Evolutionary conservation across 2,797 vertebrate species (phyloP), one percentile per base, ranked within the genome.

Genomic region (Anabas testudineus): DNA sequence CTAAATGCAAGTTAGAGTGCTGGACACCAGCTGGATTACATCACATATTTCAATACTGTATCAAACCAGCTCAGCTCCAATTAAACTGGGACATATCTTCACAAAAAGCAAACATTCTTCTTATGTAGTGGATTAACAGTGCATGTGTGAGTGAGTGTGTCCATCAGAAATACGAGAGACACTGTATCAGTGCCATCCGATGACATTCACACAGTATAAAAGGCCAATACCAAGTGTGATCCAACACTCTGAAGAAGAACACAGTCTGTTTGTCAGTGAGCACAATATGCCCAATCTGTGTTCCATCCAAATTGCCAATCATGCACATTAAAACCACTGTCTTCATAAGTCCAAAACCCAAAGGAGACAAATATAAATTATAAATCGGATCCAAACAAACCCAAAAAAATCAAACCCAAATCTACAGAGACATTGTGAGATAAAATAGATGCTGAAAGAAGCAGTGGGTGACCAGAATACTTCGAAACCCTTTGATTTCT

Each of bases 1-100:
- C 76, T 73, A 66, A 76, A 76, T 34, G 36, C 21, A 62, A 71
- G 60, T 81, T 80, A 46, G 56, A 65, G 51, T 37, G 55, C 22
- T 21, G 58, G 52, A 70, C 18, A 58, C 64, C n/a, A 54, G 37
- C 37, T 69, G n/a, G n/a, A n/a, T n/a, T n/a, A n/a, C n/a, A n/a
- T n/a, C n/a, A n/a, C n/a, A n/a, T n/a, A n/a, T n/a, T n/a, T n/a
- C n/a, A n/a, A n/a, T n/a, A 21, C 24, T 24, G 24, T 22, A 26
- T 34, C 22, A 55, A 32, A 67, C 47, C 19, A 49, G 43, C 36
- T 79, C 49, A 59, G 53, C 43, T 67, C 53, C 39, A 56, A 69
- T 76, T 69, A 66, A 76, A 63, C 52, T 5, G 0, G 14, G n/a
- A 47, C 14, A 32, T 34, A 66, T 39, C 66, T 41, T 42, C 14